Percentiles rank a stretch among this genome's conserved stretches.
Evolutionary conservation across 2,113 vertebrate species (phyloP).

Genomic region (Cyanistes caeruleus): DNA sequence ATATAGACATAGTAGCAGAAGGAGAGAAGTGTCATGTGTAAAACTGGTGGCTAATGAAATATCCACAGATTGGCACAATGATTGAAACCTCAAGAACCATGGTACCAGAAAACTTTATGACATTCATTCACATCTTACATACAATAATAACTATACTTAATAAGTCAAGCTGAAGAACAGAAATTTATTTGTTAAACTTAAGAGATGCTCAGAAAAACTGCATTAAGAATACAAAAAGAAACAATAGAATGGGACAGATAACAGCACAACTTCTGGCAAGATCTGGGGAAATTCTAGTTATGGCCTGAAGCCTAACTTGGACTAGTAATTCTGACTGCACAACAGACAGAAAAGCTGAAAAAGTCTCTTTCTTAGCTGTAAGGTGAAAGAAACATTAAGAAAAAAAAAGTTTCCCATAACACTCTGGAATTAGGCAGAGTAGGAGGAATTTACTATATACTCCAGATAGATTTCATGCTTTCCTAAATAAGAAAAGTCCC

Average conservation of each 20-base stretch:
- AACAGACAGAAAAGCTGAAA: neutral
- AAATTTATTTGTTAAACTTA: neutral
- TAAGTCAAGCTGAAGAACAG: neutral
- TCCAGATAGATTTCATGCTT: neutral
- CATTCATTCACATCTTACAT: neutral
- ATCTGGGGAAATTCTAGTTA: neutral
- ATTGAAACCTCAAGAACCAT: neutral
- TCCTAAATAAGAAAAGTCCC: neutral
- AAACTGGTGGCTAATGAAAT: neutral
- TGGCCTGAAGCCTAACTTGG: neutral
- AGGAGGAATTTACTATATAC: neutral
- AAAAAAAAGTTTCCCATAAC: neutral
- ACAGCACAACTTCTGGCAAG: neutral
- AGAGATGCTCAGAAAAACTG: neutral
- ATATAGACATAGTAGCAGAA: neutral
- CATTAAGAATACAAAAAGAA: neutral
- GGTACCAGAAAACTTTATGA: neutral
- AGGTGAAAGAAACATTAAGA: neutral
- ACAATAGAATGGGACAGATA: neutral
- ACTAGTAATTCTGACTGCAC: neutral
- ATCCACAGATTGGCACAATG: neutral
- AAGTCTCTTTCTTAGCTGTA: neutral
- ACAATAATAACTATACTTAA: neutral
- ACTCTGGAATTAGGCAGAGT: neutral
- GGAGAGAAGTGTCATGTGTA: neutral